Base-by-base conservation (phyloP, 1,140 invertebrate genomes). In the Pemphigus obesinymphae region DNA sequence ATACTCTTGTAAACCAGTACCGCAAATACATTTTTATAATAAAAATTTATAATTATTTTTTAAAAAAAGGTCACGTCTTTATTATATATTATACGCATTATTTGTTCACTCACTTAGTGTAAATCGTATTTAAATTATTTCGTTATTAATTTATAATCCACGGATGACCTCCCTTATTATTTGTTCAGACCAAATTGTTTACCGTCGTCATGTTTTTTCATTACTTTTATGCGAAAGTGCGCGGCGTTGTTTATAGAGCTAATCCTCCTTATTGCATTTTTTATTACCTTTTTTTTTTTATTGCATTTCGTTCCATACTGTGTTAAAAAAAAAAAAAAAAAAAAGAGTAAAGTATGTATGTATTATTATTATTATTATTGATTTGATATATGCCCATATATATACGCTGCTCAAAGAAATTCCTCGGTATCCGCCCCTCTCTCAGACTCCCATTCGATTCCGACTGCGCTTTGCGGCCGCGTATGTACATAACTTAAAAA, bases 251-350 rank as follows among this genome's bases (percentile, higher is more conserved):
- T 80, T 80, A 45, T 63, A 63, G 8, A 43, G 34, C 53, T 80
- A 80, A 80, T 80, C 75, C 53, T 78, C 37, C 48, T 80, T 80
- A 63, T 80, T 78, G 37, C 75, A 26, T 80, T 80, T 78, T 78
- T 37, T 55, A 76, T 76, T 55, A 76, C 50, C 20, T 40, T 23
- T 7, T 40, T 26, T 78, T 78, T 58, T 58, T 55, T 78, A 37
- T 58, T 58, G 40, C 50, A 23, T 55, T 11, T 55, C 37, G 5
- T 29, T 17, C 40, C 15, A 43, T 45, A 17, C 17, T 1, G 8
- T 17, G 70, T 73, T 4, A 20, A 11, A 61, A 63, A 61, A 58
- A 37, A 80, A 23, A n/a, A n/a, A n/a, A n/a, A n/a, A n/a, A n/a
- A n/a, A n/a, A n/a, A n/a, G n/a, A n/a, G n/a, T n/a, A 61, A 80